Evolutionary conservation across 2,888 invertebrate species (phyloP).

Genomic region (Spicauda simplicius): DNA sequence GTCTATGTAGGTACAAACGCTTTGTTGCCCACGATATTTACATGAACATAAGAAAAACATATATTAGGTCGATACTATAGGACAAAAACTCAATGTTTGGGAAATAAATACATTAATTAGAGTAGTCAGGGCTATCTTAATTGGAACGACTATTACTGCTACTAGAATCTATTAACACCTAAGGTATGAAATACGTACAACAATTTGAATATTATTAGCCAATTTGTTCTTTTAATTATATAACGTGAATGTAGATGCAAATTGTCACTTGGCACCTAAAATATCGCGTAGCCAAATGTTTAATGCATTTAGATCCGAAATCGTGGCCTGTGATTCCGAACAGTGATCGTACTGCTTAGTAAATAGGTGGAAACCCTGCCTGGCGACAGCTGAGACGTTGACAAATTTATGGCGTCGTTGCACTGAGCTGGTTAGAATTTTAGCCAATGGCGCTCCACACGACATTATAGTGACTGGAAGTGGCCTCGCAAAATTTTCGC

Average conservation of each 20-base stretch:
- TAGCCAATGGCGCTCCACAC: constrained; percentile 45
- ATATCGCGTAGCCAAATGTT: background rate
- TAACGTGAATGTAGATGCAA: background rate
- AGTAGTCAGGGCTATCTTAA: too few species aligned
- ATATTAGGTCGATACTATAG: too few species aligned
- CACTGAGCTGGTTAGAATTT: constrained; percentile 46
- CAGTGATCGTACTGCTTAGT: constrained; percentile 48
- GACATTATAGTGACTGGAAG: constrained; percentile 42
- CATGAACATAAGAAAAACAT: too few species aligned
- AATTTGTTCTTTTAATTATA: background rate
- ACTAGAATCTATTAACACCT: too few species aligned
- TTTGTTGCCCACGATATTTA: too few species aligned
- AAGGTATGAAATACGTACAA: too few species aligned
- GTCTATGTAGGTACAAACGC: too few species aligned
- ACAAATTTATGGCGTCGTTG: constrained; percentile 63
- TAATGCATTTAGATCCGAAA: constrained; percentile 35
- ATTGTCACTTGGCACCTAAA: constrained; percentile 1
- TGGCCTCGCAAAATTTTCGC: background rate
- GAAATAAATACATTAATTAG: too few species aligned
- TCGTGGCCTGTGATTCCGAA: constrained; percentile 53
- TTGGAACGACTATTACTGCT: too few species aligned
- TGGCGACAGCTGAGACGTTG: constrained; percentile 59
- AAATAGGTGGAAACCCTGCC: constrained; percentile 44
- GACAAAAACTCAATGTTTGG: too few species aligned
- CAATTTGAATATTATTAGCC: too few species aligned